phyloP scores from a whole-genome alignment of 1,140 invertebrate genomes.

The Orius laevigatus region DNA sequence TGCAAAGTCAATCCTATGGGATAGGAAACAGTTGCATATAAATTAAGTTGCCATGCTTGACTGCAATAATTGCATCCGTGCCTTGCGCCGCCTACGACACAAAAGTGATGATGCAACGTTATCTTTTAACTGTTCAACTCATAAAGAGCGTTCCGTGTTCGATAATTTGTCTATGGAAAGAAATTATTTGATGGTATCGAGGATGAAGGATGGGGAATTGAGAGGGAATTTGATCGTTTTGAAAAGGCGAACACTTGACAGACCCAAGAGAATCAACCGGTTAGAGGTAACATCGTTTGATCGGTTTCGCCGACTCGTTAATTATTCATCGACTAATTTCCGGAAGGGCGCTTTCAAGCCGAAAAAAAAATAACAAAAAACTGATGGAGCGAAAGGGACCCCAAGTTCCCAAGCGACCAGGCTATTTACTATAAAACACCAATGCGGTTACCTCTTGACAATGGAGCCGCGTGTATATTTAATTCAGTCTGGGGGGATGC shows the following conservation, averaged over 20 bases:
- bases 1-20: not conserved
- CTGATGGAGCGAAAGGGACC: not conserved
- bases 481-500: no score
- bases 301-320: conserved; percentile 1
- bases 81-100: not conserved
- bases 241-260: no score
- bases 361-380: not conserved
- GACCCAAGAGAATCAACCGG: not conserved
- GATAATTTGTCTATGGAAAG: no score
- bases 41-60: conserved; percentile 4
- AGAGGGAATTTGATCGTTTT: no score
- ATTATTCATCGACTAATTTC: conserved; percentile 8
- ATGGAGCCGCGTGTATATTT: no score
- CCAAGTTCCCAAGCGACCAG: not conserved
- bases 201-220: no score
- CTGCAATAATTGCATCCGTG: conserved; percentile 5
- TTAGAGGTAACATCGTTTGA: conserved; percentile 3
- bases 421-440: conserved; percentile 8
- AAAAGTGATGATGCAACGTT: not conserved
- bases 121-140: no score
- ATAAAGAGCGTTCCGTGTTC: no score
- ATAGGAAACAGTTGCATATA: not conserved
- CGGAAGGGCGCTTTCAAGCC: not conserved
- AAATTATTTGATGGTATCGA: no score
- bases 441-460: conserved; percentile 8